Evolutionary conservation across 2,888 invertebrate species (phyloP), one percentile per base, ranked within the genome.

Genomic region (Ectobius pallidus): DNA sequence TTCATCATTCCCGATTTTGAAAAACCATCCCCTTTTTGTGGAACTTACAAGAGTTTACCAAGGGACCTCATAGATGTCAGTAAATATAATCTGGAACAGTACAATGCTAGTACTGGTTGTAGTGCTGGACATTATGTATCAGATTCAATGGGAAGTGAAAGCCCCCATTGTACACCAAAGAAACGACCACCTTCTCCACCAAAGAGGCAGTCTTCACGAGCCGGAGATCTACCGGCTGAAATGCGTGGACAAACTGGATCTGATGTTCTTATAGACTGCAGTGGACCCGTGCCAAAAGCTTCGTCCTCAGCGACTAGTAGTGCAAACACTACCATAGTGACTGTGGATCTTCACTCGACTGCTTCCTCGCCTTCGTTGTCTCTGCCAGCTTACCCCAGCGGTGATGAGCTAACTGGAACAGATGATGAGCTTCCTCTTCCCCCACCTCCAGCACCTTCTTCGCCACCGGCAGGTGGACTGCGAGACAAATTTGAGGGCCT

Each of bases 141-240:
- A 7, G 6, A 27, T 32, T 30, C 30, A 30, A 52, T 44, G 39
- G 62, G 61, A 16, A 44, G n/a, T 42, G 71, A 71, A 9, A 44
- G 44, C 61, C 55, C 73, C 27, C 32, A 67, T 20, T 44, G 72
- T 55, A 69, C 73, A 30, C 69, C 72, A 61, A 71, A 90, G 52
- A 90, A 93, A 79, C 91, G 93, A 68, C 93, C 93, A 0, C 93
- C 93, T 0, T 92, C 93, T 75, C 94, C 93, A 0, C 94, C 92
- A 0, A 90, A 93, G 77, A 86, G 93, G 1, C 92, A 91, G 79
- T 90, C 82, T 74, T 83, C 83, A 3, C 79, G 82, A 71, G 81
- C 81, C 39, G 69, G 70, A 46, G 42, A 62, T 34, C 20, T 52
- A 14, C 22, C 52, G 14, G 20, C 52, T 25, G 52, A 52, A 22